These are phyloP conservation scores for Barnardius zonarius DNA, from an alignment of 2,113 vertebrate species.

Conservation along the genomic window DNA sequence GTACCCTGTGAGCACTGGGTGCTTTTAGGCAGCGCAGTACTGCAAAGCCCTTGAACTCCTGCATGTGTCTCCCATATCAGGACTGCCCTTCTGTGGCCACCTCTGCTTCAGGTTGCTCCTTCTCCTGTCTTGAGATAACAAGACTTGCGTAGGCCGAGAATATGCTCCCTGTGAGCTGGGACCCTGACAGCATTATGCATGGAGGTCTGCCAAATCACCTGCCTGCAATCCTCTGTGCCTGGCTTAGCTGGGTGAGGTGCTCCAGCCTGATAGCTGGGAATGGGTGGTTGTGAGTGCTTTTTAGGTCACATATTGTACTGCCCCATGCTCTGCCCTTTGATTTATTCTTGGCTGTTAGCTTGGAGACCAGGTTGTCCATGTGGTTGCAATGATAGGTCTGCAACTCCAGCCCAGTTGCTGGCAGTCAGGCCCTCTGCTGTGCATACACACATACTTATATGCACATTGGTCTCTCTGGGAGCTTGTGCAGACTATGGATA, in stretches of 20 bases:
- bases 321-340: not conserved
- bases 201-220: not conserved
- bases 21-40: not conserved
- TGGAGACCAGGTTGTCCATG: too few species aligned
- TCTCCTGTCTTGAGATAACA: not conserved
- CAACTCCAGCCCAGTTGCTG: not conserved
- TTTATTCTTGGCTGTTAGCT: not conserved
- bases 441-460: too few species aligned
- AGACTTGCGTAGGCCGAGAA: not conserved
- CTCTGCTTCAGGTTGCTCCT: not conserved
- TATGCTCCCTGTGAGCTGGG: not conserved
- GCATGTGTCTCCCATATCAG: rapidly evolving
- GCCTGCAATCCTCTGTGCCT: not conserved
- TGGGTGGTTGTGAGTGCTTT: not conserved
- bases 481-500: not conserved
- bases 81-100: not conserved
- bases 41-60: not conserved
- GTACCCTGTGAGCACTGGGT: not conserved
- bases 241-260: not conserved
- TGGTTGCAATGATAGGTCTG: not conserved
- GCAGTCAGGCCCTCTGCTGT: not conserved
- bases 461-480: not conserved
- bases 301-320: rapidly evolving
- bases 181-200: not conserved
- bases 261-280: not conserved